Base-by-base conservation (phyloP, 2,113 vertebrate genomes). In the Illadopsis cleaveri region DNA sequence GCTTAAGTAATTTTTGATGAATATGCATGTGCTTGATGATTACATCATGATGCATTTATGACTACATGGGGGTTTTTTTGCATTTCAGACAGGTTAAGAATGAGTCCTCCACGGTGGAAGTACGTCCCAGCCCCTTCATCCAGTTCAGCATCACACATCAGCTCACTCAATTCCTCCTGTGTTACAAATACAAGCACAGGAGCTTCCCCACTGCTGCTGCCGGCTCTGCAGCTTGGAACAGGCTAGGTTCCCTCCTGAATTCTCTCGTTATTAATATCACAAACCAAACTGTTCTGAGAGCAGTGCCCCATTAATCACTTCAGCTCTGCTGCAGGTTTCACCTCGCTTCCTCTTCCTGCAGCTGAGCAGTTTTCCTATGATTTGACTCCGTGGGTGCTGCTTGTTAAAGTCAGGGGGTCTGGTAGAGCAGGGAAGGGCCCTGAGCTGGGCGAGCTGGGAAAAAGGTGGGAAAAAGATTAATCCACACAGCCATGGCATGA, bases 211-310 rank as follows among this genome's bases (percentile, higher is more conserved):
- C 71, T 35, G 75, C 90, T 93, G 88, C 82, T 31, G 64, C 47
- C 0, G 0, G 77, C 89, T 91, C 80, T 0, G 1, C 77, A 45
- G 20, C 89, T 70, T 25, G 56, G 93, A 95, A 14, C 35, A 79
- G 73, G 86, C 69, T 53, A 25, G 71, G 80, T 75, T 97, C 94
- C 94, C 94, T 88, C 94, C 91, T 92, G 96, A 89, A 95, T 96
- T 93, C 89, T 88, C 88, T 80, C 3, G 10, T 95, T 96, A 95
- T 96, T 97, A 96, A 94, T 96, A 95, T 94, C 95, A 92, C 89
- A 90, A 86, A 81, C 89, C 90, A 77, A 93, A 82, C 93, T 90
- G 93, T 30, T 95, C 82, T 35, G 64, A 71, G 94, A 73, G 60
- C 27, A 2, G 38, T 80, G 95, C 42, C 94, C 95, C 96, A 94